phyloP scores from a whole-genome alignment of 2,113 vertebrate genomes.

The Orthonyx spaldingii region DNA sequence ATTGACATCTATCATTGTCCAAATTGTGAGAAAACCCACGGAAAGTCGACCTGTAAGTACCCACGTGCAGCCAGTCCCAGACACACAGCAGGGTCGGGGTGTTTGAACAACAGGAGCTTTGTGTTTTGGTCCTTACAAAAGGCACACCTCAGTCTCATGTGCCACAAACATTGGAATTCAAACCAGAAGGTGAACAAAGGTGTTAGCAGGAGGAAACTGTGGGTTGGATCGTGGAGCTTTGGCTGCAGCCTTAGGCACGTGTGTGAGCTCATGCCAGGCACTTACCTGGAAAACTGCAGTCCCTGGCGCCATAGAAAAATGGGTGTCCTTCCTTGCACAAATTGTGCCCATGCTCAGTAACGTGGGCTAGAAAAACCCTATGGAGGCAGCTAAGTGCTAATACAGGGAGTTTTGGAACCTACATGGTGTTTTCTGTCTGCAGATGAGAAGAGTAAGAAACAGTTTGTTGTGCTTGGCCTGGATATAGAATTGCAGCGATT shows the following conservation, averaged over 20 bases:
- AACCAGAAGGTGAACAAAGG: neutral
- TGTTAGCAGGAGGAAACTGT: neutral
- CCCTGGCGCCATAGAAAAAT: accelerated
- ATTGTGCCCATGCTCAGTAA: neutral
- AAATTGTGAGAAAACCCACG: constrained; percentile 95
- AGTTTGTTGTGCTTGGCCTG: neutral
- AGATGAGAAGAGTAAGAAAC: neutral
- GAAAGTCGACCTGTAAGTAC: constrained; percentile 93
- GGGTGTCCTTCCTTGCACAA: neutral
- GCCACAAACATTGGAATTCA: neutral
- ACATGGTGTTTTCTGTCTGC: neutral
- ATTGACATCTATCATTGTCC: constrained; percentile 98
- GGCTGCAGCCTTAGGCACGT: neutral
- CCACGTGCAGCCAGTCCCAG: too few species aligned
- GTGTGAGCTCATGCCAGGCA: neutral
- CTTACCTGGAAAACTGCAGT: neutral
- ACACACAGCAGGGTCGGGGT: too few species aligned
- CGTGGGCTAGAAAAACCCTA: neutral
- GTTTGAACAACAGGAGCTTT: neutral
- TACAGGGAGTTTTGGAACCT: neutral
- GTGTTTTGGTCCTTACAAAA: neutral
- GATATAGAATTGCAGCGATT: neutral
- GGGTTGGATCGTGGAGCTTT: neutral
- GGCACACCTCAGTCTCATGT: neutral
- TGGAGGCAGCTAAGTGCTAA: neutral